phyloP scores from a whole-genome alignment of 1,140 invertebrate genomes.

The Saccostrea glomerata region DNA sequence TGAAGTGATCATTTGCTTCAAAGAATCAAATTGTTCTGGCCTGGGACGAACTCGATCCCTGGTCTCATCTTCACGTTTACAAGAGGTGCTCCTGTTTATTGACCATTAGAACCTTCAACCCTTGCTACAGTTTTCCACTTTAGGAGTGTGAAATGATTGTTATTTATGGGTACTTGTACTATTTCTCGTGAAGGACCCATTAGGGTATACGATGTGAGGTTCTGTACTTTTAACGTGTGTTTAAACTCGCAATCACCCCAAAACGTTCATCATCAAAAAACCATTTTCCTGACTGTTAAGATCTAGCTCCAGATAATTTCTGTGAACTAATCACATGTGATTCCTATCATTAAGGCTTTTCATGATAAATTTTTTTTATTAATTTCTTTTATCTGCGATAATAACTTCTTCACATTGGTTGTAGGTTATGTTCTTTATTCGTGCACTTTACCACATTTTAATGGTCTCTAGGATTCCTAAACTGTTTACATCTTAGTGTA shows the following conservation, averaged over 20 bases:
- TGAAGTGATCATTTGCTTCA: neutral
- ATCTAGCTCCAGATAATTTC: neutral
- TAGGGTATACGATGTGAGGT: neutral
- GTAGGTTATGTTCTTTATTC: no score
- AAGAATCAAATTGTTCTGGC: neutral
- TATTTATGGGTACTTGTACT: neutral
- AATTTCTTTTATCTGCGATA: no score
- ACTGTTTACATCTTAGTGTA: no score
- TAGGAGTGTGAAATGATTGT: neutral
- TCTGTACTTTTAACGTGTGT: neutral
- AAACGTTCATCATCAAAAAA: neutral
- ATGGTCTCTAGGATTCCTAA: no score
- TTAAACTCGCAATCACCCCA: conserved; percentile 2
- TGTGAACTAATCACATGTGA: neutral
- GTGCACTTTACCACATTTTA: no score
- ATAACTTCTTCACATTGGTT: no score
- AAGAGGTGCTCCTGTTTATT: neutral
- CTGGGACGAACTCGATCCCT: neutral
- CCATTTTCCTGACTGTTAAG: neutral
- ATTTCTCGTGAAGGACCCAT: neutral
- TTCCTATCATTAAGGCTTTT: neutral
- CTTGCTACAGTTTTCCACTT: neutral
- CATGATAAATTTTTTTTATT: no score
- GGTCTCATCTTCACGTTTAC: neutral
- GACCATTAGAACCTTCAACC: neutral